These are phyloP conservation scores for Gerris buenoi DNA, from an alignment of 1,140 invertebrate genomes.

Conservation along the genomic window DNA sequence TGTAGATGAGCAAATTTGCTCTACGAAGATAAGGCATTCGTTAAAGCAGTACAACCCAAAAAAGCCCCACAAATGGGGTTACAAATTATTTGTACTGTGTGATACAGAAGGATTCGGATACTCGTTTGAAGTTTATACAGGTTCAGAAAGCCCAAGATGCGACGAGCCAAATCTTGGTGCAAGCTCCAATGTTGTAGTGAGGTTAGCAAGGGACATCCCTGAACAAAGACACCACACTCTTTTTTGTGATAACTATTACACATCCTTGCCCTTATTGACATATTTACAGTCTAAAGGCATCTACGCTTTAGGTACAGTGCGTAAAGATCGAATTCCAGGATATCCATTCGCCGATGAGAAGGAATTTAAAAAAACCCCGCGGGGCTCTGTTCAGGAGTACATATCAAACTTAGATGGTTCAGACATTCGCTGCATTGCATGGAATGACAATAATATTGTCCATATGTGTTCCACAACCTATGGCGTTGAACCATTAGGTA, in stretches of 20 bases:
- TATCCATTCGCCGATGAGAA: conserved; percentile 4
- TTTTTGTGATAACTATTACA: conserved; percentile 7
- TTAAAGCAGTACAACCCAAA: conserved; percentile 27
- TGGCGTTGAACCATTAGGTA: conserved; percentile 1
- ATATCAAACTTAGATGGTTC: not conserved
- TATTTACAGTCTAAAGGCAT: conserved; percentile 23
- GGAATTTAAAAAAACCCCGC: not conserved
- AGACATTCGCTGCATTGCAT: not conserved
- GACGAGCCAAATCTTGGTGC: not conserved
- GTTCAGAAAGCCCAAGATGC: conserved; percentile 6
- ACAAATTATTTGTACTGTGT: conserved; percentile 24
- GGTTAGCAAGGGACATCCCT: not conserved
- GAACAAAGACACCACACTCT: not conserved
- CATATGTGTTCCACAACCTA: conserved; percentile 2
- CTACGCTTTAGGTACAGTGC: conserved; percentile 21
- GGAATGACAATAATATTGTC: conserved; percentile 7
- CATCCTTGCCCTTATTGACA: conserved; percentile 7
- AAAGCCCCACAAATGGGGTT: conserved; percentile 28
- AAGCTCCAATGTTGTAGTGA: not conserved
- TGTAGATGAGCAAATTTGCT: conserved; percentile 26
- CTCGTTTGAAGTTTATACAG: conserved; percentile 25
- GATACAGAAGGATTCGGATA: conserved; percentile 21
- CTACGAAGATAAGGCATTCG: conserved; percentile 24
- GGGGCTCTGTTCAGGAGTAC: conserved; percentile 6
- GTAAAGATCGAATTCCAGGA: conserved; percentile 17